Percentiles rank a stretch among this genome's conserved stretches.
Evolutionary conservation across 2,797 vertebrate genomes (phyloP).

Genomic region (Diplodus puntazzo): DNA sequence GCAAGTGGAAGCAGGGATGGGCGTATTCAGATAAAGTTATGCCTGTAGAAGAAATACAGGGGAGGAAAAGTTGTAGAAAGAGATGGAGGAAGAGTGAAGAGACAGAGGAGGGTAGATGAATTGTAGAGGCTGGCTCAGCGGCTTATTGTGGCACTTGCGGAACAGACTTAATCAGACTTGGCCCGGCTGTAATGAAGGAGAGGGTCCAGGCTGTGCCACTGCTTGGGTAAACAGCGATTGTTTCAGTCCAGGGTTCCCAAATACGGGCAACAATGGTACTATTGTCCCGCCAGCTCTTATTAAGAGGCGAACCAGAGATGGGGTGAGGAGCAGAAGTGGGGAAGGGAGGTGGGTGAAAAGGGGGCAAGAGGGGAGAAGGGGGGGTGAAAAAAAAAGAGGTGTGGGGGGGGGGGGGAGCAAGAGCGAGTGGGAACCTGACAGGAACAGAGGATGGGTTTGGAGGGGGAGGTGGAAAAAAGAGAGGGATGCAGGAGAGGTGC

Average conservation of each 20-base stretch:
- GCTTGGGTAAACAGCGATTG: constrained; percentile 92
- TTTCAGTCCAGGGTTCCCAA: constrained; percentile 87
- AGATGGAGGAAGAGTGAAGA: constrained; percentile 50
- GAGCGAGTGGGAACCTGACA: constrained; percentile 88
- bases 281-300: constrained; percentile 92
- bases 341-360: constrained; percentile 66
- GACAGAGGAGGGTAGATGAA: constrained; percentile 53
- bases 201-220: constrained; percentile 82
- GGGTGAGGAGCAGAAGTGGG: constrained; percentile 68
- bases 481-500: constrained; percentile 72
- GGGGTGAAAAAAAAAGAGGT: constrained; percentile 49
- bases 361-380: constrained; percentile 66
- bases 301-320: constrained; percentile 83
- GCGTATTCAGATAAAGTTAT: constrained; percentile 43
- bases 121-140: constrained; percentile 77
- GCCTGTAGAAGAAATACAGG: constrained; percentile 48
- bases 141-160: constrained; percentile 82
- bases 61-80: constrained; percentile 56
- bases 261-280: constrained; percentile 88
- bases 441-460: constrained; percentile 77
- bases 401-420: constrained; percentile 69
- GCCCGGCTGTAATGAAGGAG: constrained; percentile 69
- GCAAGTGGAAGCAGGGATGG: constrained; percentile 46
- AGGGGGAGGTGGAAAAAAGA: constrained; percentile 67
- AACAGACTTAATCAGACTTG: constrained; percentile 88